Evolutionary conservation across 2,888 invertebrate species (phyloP), one percentile per base, ranked within the genome.

Genomic region (Lithophane socia): DNA sequence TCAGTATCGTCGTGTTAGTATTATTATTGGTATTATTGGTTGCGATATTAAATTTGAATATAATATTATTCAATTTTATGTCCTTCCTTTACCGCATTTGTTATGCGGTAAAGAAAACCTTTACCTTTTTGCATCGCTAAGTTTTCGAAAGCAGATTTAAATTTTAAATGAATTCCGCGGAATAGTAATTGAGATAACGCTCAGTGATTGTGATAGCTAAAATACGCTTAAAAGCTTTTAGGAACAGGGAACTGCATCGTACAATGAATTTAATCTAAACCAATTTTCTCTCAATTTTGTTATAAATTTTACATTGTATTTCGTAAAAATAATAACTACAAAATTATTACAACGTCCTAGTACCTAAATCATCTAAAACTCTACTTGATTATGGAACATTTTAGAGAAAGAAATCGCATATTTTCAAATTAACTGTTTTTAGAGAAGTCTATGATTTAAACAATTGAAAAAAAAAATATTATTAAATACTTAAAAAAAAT

Each of bases 81-180:
- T 29, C 2, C 18, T 42, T 56, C 63, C 47, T 69, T 63, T 37
- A 52, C 44, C 69, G 29, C n/a, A 49, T 2, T 68, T 52, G 18
- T 52, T 18, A 37, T 37, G 37, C 37, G 37, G 37, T 37, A 5
- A 37, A 37, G 5, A 37, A 37, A 37, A 5, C 37, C 37, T 37
- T 37, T 37, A 37, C 37, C 37, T 37, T 37, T 52, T 52, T 77
- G 73, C 56, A 64, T 74, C 21, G 56, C 58, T 49, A 66, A 68
- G 66, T 80, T 74, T 73, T 60, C 37, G 18, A 75, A 81, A 66
- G 64, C 37, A 44, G 44, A 68, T 76, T 86, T 76, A 63, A 79
- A 80, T 73, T 83, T 77, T 61, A 74, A 86, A 83, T 86, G 18
- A 56, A 70, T 67, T 61, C 42, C 58, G 65, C 49, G 61, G 54